These are phyloP conservation scores for Botia almorhae DNA, from an alignment of 2,797 vertebrate species.

Conservation along the genomic window DNA sequence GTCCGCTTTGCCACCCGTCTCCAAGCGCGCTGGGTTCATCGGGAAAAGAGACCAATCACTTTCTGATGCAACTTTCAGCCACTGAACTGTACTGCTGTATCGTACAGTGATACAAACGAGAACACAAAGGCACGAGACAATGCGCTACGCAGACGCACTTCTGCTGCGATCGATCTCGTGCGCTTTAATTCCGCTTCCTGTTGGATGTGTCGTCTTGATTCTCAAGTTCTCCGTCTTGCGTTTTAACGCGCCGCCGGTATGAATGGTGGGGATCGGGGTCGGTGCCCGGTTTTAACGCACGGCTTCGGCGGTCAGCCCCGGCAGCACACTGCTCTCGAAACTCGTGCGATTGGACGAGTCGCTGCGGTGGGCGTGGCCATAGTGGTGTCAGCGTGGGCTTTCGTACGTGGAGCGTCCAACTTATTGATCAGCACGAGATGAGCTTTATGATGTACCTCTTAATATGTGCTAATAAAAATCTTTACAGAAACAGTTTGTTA, in stretches of 20 bases:
- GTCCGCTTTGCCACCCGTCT: constrained; percentile 69
- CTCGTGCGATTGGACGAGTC: constrained; percentile 51
- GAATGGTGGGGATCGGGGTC: constrained; percentile 17
- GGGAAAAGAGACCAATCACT: constrained; percentile 62
- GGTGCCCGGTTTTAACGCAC: constrained; percentile 35
- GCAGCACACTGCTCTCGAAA: constrained; percentile 43
- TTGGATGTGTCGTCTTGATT: constrained; percentile 16
- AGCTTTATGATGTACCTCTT: too few relatives aligned
- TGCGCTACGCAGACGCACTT: constrained; percentile 11
- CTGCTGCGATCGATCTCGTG: background rate
- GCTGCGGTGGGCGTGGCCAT: constrained; percentile 35
- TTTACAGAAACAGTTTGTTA: too few relatives aligned
- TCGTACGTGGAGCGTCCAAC: background rate
- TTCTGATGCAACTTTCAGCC: constrained; percentile 68
- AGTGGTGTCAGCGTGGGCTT: constrained; percentile 22
- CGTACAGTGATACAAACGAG: background rate
- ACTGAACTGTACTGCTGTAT: background rate
- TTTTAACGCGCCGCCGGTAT: constrained; percentile 2
- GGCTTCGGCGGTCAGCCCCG: constrained; percentile 48
- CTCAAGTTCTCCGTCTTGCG: constrained; percentile 3
- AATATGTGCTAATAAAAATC: too few relatives aligned
- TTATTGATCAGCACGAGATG: background rate
- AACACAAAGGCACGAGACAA: constrained; percentile 6
- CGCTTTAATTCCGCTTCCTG: constrained; percentile 50
- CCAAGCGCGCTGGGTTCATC: constrained; percentile 70